Evolutionary conservation across 2,888 invertebrate genomes (phyloP), one percentile per base, ranked within the genome.

Genomic region (Machimus atricapillus): DNA sequence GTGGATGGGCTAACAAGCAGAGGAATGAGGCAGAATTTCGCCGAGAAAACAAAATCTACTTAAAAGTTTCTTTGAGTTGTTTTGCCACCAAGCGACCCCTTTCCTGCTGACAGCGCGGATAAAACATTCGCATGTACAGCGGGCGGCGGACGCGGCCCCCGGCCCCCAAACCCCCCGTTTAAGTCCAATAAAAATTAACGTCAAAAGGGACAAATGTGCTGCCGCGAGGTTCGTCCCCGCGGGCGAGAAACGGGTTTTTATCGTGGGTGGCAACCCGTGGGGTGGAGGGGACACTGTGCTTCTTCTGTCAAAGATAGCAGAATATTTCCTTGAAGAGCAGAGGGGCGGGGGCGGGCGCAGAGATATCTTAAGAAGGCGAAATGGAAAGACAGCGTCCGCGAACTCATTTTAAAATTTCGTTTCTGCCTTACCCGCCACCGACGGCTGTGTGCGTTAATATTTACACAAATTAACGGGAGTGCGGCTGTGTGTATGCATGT

Each of bases 181-280:
- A 91, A 90, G 89, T 90, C 90, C 90, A 90, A 91, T 91, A 91
- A 90, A 90, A 90, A 90, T 90, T 90, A 90, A 90, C 89, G 89
- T 90, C 90, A 90, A 90, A 90, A 90, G 89, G 88, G 89, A 89
- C 89, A 89, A 90, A 89, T 86, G 88, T 86, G 83, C 85, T 87
- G 88, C 87, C 86, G 86, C 81, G 31, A 86, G 66, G 66, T 66
- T 66, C 66, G 66, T 66, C 66, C 66, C 66, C 66, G 66, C 66
- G 66, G 66, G 66, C 27, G 66, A 66, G 66, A 66, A 73, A 66
- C 82, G 58, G 86, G 43, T 83, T 58, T 52, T 31, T 56, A 37
- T 56, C 89, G 89, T 87, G 89, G 90, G 74, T 88, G 66, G 86
- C 88, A n/a, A n/a, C 14, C 12, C 9, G 9, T n/a, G 12, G 43